A percentile compares a stretch with the other conserved stretches of the same genome.
Evolutionary conservation across 2,888 invertebrate genomes (phyloP).

Genomic region (Eulithis prunata): DNA sequence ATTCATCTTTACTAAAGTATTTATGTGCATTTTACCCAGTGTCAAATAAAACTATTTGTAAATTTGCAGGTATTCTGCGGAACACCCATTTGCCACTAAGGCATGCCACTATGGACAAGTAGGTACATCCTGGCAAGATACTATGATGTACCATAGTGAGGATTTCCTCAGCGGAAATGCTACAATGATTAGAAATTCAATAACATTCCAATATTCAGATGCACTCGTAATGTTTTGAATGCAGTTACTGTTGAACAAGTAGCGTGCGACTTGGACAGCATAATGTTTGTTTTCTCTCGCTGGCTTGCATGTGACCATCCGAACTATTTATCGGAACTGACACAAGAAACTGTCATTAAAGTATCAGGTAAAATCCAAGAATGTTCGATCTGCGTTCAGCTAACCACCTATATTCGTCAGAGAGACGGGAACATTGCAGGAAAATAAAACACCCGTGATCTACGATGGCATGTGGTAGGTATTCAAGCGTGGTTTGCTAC

Average conservation of each 20-base stretch:
- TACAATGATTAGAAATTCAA: not conserved
- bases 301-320: conserved; percentile 76
- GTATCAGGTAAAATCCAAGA: conserved; percentile 69
- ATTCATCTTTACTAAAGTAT: too few relatives aligned
- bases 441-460: conserved; percentile 51
- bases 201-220: not conserved
- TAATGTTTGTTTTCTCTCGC: conserved; percentile 65
- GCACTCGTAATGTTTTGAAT: conserved; percentile 9
- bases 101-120: too few relatives aligned
- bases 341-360: conserved; percentile 77
- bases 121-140: too few relatives aligned
- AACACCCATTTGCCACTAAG: too few relatives aligned
- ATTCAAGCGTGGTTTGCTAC: conserved; percentile 55
- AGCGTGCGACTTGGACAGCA: conserved; percentile 53
- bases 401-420: conserved; percentile 53
- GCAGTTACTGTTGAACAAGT: conserved; percentile 11
- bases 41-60: too few relatives aligned
- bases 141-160: too few relatives aligned
- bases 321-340: conserved; percentile 78
- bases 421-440: conserved; percentile 53
- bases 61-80: too few relatives aligned
- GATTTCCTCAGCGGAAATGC: too few relatives aligned
- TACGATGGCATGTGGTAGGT: conserved; percentile 52
- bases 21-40: too few relatives aligned
- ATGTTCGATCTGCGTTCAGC: conserved; percentile 60